Evolutionary conservation across 2,797 vertebrate genomes (phyloP).

Genomic region (Gouania willdenowi): DNA sequence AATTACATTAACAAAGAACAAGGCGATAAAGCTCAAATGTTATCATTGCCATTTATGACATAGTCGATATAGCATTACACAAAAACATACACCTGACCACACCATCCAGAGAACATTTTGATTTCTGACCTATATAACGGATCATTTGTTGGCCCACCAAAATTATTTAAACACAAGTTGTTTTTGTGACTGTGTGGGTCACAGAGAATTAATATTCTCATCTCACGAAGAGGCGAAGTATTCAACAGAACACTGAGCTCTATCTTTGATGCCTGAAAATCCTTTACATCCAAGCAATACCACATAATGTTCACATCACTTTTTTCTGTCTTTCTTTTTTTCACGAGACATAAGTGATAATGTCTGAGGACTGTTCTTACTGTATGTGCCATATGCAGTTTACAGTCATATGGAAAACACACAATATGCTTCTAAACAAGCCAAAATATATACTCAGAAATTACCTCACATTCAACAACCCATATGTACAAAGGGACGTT

Average conservation of each 20-base stretch:
- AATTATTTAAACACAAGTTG: conserved; percentile 67
- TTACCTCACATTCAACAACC: conserved; percentile 1
- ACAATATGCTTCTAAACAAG: background rate
- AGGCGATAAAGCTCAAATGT: no score
- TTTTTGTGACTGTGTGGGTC: conserved; percentile 57
- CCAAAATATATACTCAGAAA: conserved; percentile 1
- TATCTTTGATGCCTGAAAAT: conserved; percentile 63
- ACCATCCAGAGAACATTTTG: background rate
- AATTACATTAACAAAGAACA: no score
- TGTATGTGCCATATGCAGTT: conserved; percentile 7
- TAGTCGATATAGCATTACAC: conserved; percentile 6
- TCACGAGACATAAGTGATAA: conserved; percentile 43
- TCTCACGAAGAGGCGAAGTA: conserved; percentile 65
- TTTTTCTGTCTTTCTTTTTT: conserved; percentile 42
- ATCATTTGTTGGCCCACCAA: conserved; percentile 38
- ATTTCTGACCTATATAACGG: conserved; percentile 35
- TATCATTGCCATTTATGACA: no score
- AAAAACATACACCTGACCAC: conserved; percentile 11
- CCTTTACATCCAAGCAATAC: conserved; percentile 63
- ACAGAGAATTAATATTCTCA: conserved; percentile 62
- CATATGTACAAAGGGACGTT: conserved; percentile 14
- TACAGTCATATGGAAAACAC: conserved; percentile 2
- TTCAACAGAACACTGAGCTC: conserved; percentile 71
- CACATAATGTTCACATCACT: conserved; percentile 45
- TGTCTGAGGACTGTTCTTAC: conserved; percentile 26